A percentile compares a stretch with the other conserved stretches of the same genome.
Conservation (phyloP, 2,888 invertebrate species). For the Mesoligia furuncula region DNA sequence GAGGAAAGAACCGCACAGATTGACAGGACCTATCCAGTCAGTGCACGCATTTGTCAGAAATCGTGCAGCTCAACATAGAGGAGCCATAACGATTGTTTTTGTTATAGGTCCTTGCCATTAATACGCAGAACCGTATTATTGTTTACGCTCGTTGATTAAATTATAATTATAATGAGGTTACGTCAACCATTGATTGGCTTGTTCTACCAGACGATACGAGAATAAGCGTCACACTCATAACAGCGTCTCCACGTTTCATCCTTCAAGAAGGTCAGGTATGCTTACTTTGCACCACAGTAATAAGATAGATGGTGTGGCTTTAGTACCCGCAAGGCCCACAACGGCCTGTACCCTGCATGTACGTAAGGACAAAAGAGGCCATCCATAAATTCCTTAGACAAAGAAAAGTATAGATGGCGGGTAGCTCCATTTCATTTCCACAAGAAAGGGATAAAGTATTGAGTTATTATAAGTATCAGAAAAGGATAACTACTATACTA, state of each 20-base stretch:
- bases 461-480: too few relatives aligned
- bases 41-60: too few relatives aligned
- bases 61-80: too few relatives aligned
- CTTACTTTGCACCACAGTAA: not conserved
- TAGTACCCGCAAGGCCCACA: not conserved
- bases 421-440: too few relatives aligned
- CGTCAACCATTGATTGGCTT: slow-evolving; percentile 6
- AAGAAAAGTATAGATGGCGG: too few relatives aligned
- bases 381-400: not conserved
- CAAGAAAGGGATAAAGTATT: too few relatives aligned
- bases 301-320: not conserved
- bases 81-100: not conserved
- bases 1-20: too few relatives aligned
- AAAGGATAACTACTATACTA: too few relatives aligned
- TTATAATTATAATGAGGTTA: slow-evolving; percentile 13
- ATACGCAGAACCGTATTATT: not conserved
- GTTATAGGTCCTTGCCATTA: too few relatives aligned
- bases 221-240: not conserved
- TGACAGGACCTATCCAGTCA: too few relatives aligned
- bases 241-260: not conserved
- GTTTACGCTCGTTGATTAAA: not conserved
- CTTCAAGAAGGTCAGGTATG: not conserved
- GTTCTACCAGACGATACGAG: not conserved
- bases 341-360: not conserved
- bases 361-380: not conserved